Base-by-base conservation (phyloP, 2,113 vertebrate genomes). In the Xenopus laevis region DNA sequence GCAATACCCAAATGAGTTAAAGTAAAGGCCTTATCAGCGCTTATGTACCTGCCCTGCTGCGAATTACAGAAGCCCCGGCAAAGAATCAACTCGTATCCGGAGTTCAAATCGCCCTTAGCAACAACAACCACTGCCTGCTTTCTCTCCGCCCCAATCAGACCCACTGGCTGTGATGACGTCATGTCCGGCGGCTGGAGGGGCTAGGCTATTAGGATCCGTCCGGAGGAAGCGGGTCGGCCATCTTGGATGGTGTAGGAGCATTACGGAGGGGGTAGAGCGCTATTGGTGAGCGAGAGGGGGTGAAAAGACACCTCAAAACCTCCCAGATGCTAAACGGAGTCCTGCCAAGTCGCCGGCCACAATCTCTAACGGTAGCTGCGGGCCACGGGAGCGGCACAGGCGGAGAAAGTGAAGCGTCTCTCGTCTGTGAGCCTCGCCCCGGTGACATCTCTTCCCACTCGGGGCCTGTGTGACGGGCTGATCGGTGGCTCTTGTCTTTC, bases 141-240 rank as follows among this genome's bases (percentile, higher is more conserved):
- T 65, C 21, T 10, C 9, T 60, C 80, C 82, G 70, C 78, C 69
- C 87, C 79, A 81, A 71, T 63, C 76, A 77, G 33, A n/a, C 71
- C 66, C 40, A 58, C 70, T 57, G 4, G 30, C 23, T 15, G 44
- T 73, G 53, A 78, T 74, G 86, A 83, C 82, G 85, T 91, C 87
- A 85, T 87, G 91, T 92, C 92, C 90, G 87, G 87, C 84, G 89
- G 83, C 86, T 78, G 85, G 85, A 82, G 87, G 86, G 82, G 86
- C 87, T 82, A 81, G 79, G 46, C 74, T 77, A 13, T 63, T 52
- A 69, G 66, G 77, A 68, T 52, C 83, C 78, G 81, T 86, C 52
- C 79, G 86, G 87, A 90, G 89, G 82, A 86, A 82, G 86, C 84
- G 70, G 82, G 87, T 90, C 85, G 89, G 95, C 96, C 96, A 98